A percentile compares a stretch with the other conserved stretches of the same genome.
Conservation (phyloP, 2,113 vertebrate genomes). For the Gulo gulo region DNA sequence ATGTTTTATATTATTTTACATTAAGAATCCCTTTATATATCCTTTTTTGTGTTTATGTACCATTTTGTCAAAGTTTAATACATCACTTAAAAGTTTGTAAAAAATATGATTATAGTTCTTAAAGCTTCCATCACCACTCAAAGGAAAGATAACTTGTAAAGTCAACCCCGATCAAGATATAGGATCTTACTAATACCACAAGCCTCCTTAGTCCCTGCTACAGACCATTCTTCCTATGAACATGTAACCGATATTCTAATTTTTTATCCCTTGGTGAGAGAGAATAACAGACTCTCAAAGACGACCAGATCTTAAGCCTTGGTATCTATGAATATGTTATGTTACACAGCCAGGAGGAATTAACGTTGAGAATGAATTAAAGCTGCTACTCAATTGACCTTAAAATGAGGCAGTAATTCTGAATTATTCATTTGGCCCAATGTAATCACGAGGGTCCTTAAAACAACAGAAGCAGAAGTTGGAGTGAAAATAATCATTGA, state of each 20-base stretch:
- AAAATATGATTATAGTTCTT: not conserved
- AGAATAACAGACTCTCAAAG: not conserved
- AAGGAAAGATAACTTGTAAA: not conserved
- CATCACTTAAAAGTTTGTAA: not conserved
- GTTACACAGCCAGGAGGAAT: not conserved
- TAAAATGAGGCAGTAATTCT: not conserved
- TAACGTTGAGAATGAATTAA: not conserved
- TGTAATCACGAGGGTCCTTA: not conserved
- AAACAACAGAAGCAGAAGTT: not conserved
- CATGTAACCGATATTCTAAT: not conserved
- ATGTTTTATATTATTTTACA: not conserved
- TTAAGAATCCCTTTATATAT: not conserved
- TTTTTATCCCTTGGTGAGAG: not conserved
- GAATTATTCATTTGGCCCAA: not conserved
- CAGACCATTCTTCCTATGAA: not conserved
- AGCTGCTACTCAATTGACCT: not conserved
- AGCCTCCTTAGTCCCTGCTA: not conserved
- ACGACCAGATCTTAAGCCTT: too few species aligned
- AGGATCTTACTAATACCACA: accelerated
- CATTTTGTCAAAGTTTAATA: not conserved
- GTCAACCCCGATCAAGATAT: not conserved
- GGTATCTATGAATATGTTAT: not conserved
- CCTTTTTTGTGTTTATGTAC: not conserved
- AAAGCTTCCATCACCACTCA: not conserved
- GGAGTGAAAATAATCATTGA: not conserved